Base-by-base conservation (phyloP, 2,888 invertebrate species). In the Bugulina stolonifera region DNA sequence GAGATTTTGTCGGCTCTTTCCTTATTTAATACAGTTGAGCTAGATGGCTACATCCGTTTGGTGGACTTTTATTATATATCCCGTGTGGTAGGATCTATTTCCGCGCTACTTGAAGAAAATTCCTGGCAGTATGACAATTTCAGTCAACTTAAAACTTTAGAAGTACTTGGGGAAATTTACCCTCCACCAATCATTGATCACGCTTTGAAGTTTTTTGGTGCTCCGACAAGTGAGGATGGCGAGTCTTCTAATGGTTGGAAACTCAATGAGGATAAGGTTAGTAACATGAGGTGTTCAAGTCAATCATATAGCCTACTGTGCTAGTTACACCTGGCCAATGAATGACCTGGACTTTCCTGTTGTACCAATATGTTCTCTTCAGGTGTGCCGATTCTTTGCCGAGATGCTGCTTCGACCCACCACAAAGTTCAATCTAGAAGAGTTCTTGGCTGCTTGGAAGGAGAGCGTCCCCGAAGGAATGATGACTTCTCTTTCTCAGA, bases 401-500 rank as follows among this genome's bases (percentile, higher is more conserved):
- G 64, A 64, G n/a, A 64, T 64, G 64, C n/a, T 64, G n/a, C 34
- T 64, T 14, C 25, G 27, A 34, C 64, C 64, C 1, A 64, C 64
- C 10, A 22, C 14, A 64, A 64, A 64, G 32, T 64, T 64, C n/a
- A 64, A 64, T 32, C n/a, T 64, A 32, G 34, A 14, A 64, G 64
- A 64, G 32, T 64, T 64, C 32, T 18, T 64, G 34, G 32, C 22
- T 34, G 64, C 64, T 14, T 64, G 64, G 64, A 64, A 64, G n/a
- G 64, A 64, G 10, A 64, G 64, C n/a, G 64, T 64, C 3, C 64
- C 64, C 3, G 64, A 64, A 64, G 64, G 64, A 64, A 64, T 64
- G 64, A 25, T 64, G 22, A 64, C 64, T 14, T 32, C 2, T 2
- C 27, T 64, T 3, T 32, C 64, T 25, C 64, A 64, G 27, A 27